Conservation (phyloP, 2,113 vertebrate genomes). For the Pterocles gutturalis region DNA sequence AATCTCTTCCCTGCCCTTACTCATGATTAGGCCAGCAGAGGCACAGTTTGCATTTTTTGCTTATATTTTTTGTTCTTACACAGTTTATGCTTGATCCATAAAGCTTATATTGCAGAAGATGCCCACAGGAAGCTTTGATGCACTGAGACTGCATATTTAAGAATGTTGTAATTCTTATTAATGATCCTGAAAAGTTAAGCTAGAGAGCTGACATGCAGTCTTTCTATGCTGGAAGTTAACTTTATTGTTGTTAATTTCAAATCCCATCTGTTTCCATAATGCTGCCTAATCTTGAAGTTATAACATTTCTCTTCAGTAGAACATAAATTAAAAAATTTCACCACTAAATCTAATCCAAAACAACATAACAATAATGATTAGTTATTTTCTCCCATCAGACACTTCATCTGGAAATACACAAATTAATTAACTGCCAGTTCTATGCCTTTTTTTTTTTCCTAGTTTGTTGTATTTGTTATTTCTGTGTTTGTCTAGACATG, state of each 20-base stretch:
- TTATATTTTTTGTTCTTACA: background rate
- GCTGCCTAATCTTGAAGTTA: slow-evolving; percentile 59
- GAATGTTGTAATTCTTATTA: slow-evolving; percentile 63
- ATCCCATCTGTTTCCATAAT: slow-evolving; percentile 69
- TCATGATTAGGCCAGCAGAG: background rate
- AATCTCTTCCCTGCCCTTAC: background rate
- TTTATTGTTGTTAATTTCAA: slow-evolving; percentile 72
- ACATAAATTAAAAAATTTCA: slow-evolving; percentile 41
- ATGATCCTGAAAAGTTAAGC: slow-evolving; percentile 38
- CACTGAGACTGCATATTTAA: slow-evolving; percentile 38
- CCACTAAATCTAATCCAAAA: slow-evolving; percentile 57
- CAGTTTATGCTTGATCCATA: background rate
- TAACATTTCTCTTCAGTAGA: slow-evolving; percentile 57
- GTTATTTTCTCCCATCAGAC: slow-evolving; percentile 38
- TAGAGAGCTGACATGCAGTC: slow-evolving; percentile 35
- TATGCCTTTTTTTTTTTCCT: background rate
- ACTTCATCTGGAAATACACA: slow-evolving; percentile 12
- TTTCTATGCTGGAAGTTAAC: slow-evolving; percentile 62
- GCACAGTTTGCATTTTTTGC: background rate
- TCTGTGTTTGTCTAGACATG: background rate
- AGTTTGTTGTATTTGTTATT: background rate
- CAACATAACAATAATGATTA: slow-evolving; percentile 41
- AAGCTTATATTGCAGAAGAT: background rate
- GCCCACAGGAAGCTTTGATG: slow-evolving; percentile 11
- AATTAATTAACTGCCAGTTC: slow-evolving; percentile 46